phyloP scores from a whole-genome alignment of 2,888 invertebrate species.

The Acrobasis consociella region DNA sequence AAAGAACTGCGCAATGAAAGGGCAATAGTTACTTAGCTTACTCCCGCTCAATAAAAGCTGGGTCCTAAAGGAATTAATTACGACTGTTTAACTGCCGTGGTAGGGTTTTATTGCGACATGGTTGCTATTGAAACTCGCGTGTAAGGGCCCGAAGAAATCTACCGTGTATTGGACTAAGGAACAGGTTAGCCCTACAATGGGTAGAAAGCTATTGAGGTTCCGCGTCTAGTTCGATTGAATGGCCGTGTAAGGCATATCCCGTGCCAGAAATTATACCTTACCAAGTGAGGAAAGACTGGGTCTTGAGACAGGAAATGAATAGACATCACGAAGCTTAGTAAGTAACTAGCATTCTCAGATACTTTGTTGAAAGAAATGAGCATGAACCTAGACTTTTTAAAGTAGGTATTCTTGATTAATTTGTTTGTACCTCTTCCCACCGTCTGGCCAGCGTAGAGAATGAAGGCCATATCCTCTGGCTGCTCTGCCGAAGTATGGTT shows the following conservation, averaged over 20 bases:
- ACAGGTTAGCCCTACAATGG: constrained; percentile 22
- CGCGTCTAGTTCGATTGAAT: constrained; percentile 20
- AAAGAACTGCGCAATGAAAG: neutral
- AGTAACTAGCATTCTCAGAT: too few relatives aligned
- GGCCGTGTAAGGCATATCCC: neutral
- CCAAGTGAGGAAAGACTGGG: too few relatives aligned
- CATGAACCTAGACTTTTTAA: too few relatives aligned
- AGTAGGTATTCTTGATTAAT: too few relatives aligned
- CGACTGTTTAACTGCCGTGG: constrained; percentile 14
- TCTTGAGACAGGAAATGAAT: neutral
- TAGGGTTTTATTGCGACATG: constrained; percentile 8
- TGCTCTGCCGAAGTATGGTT: too few relatives aligned
- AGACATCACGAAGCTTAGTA: neutral
- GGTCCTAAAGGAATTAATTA: constrained; percentile 16
- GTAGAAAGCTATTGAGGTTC: constrained; percentile 22
- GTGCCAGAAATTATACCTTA: neutral
- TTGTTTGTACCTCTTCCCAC: too few relatives aligned
- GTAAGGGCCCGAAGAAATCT: neutral
- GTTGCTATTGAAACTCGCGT: neutral
- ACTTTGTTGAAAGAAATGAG: too few relatives aligned
- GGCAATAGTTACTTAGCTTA: constrained; percentile 5
- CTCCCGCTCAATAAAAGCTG: constrained; percentile 15
- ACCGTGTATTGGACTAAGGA: neutral
- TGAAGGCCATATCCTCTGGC: too few relatives aligned
- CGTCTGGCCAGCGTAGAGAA: too few relatives aligned